These are phyloP conservation scores for Charanyca ferruginea DNA, from an alignment of 2,888 invertebrate genomes.

Conservation along the genomic window DNA sequence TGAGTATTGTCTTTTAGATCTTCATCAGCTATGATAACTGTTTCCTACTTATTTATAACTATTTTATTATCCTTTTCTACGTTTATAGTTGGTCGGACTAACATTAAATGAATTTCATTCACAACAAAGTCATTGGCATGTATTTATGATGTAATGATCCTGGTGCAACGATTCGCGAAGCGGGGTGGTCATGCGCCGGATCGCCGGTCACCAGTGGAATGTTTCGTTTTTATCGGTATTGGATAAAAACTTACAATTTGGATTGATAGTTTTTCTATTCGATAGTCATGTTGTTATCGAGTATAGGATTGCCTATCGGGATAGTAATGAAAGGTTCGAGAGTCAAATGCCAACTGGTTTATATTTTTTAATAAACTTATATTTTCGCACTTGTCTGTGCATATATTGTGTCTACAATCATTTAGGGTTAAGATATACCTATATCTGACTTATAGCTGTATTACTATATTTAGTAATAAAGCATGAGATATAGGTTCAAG, in stretches of 20 bases:
- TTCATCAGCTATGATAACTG: neutral
- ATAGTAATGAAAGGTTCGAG: too few relatives aligned
- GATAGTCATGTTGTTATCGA: too few relatives aligned
- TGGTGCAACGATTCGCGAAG: constrained; percentile 39
- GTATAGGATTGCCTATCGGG: too few relatives aligned
- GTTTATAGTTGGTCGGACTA: neutral
- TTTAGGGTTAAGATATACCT: too few relatives aligned
- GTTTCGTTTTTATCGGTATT: constrained; percentile 26
- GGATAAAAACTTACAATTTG: neutral
- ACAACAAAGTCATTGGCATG: constrained; percentile 24
- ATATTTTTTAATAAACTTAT: too few relatives aligned
- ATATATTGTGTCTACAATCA: too few relatives aligned
- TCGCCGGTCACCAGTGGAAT: constrained; percentile 37
- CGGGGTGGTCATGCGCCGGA: constrained; percentile 47
- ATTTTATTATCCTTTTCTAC: neutral
- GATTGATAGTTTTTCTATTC: neutral
- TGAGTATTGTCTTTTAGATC: too few relatives aligned
- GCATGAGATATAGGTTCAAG: too few relatives aligned
- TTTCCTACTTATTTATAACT: accelerated
- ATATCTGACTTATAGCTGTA: too few relatives aligned
- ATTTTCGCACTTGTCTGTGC: too few relatives aligned
- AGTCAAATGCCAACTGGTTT: too few relatives aligned
- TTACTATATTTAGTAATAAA: too few relatives aligned
- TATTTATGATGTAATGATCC: constrained; percentile 47
- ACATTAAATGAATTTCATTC: constrained; percentile 13